A percentile compares a stretch with the other conserved stretches of the same genome.
phyloP scores from a whole-genome alignment of 53 echinoderm and acorn worm genomes.

The Hippasteria phrygiana region DNA sequence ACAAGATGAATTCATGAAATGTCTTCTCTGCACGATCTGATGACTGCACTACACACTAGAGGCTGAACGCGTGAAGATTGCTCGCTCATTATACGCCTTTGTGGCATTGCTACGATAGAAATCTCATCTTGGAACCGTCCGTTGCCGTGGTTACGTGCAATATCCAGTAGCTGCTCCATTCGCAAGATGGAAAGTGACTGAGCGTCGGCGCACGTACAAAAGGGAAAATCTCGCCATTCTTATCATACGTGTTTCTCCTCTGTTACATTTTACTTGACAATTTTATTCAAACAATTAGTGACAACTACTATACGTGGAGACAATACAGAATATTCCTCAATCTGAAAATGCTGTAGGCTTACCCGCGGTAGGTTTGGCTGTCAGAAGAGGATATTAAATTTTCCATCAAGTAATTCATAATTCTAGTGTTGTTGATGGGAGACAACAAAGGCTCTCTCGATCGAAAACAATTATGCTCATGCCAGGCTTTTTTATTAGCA shows the following conservation, averaged over 20 bases:
- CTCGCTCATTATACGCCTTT: slow-evolving; percentile 22
- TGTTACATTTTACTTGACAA: no score
- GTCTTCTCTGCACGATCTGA: no score
- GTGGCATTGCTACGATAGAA: not conserved
- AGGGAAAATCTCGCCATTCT: not conserved
- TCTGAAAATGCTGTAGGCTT: not conserved
- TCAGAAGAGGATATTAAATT: not conserved
- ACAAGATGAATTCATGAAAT: no score
- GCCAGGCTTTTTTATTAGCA: not conserved
- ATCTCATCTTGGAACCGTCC: slow-evolving; percentile 30
- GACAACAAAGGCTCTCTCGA: not conserved
- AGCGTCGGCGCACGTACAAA: not conserved
- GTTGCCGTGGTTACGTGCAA: slow-evolving; percentile 50
- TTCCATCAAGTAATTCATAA: not conserved
- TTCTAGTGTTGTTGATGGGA: not conserved
- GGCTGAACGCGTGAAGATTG: not conserved
- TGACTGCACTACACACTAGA: no score
- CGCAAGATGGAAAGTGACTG: not conserved
- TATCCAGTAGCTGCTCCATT: not conserved
- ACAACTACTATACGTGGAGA: no score
- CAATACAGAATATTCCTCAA: not conserved
- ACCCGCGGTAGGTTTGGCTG: not conserved
- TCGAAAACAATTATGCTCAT: not conserved
- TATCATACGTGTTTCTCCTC: not conserved
- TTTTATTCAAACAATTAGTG: no score